Evolutionary conservation across 2,888 invertebrate genomes (phyloP), one percentile per base, ranked within the genome.

Genomic region (Loripinus fragilis): DNA sequence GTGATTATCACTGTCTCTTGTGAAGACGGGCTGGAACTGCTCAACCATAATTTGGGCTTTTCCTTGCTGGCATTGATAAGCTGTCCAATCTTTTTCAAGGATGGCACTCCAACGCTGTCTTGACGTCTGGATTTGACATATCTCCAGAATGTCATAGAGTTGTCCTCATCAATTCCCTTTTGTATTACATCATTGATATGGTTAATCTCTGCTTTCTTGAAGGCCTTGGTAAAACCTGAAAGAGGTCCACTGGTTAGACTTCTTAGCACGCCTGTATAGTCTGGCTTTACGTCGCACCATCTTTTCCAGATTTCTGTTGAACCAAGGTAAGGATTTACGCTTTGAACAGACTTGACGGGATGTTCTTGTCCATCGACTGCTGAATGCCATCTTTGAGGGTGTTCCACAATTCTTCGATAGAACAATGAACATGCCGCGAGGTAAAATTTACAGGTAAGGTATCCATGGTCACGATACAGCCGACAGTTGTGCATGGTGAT

Each of bases 11-110:
- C 33, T 28, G 12, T 73, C 66, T 12, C 48, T 65, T 15, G 79
- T 81, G 48, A 80, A 85, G 20, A 80, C 78, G 2, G 83, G 79
- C 28, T 65, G 70, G 70, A 85, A 85, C 52, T 83, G 81, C 12
- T 76, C 67, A 7, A 78, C 48, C n/a, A 80, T 42, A 15, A 79
- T 75, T 20, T 78, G 50, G 0, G 82, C 81, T 48, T 84, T 20
- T 67, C 74, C 48, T 78, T 80, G 50, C 76, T 48, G 52, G 70
- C 60, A 33, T 69, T 77, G 25, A 74, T 35, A 5, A 82, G 74
- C 20, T 67, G 42, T 5, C 80, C 83, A 41, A 78, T 76, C 60
- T 69, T 74, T 20, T 79, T 80, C 0, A 84, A 69, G 10, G 80
- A 81, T 0, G 75, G 52, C 35, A 73, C 75, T 3, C 81, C 82